Evolutionary conservation across 2,113 vertebrate species (phyloP), one percentile per base, ranked within the genome.

Genomic region (Callipepla squamata): DNA sequence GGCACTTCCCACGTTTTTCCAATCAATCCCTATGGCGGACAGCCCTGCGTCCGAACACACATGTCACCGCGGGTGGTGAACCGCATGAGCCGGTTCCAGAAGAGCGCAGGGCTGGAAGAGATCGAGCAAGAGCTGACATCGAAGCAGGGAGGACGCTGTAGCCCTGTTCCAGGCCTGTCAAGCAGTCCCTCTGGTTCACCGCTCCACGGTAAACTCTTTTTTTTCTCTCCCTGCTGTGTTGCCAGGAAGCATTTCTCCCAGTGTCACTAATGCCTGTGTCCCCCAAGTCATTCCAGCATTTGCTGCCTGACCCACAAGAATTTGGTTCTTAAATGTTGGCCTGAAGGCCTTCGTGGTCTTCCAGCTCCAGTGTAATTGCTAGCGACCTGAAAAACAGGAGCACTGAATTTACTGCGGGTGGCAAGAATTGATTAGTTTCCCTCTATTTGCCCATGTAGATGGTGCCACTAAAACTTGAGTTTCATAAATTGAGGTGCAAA

Each of bases 51-150:
- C 26, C 98, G 99, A 19, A 99, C 99, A 0, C 99, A 99, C 92
- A 99, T 99, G 98, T 99, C 99, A 7, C 99, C 99, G 0, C 98
- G 99, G 1, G 99, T 99, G 34, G 99, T 99, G 53, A 99, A 99
- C 94, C 98, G 99, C 85, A 99, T 99, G 98, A 99, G 99, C 88
- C 99, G 99, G 75, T 99, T 99, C 97, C 99, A 99, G 90, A 99
- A 99, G 97, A 99, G 99, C 9, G 99, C 99, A 0, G 99, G 99
- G 26, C 96, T 99, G 93, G 99, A 99, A 94, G 99, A 99, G 95
- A 99, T 99, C 11, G 99, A 99, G 77, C 99, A 99, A 93, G 99
- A 99, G 96, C 98, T 99, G 93, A 99, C 98, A 0, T 98, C 98
- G 10, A 99, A 99, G 88, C 98, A 98, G 98, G 97, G 98, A 26